These are phyloP conservation scores for Lonchura striata DNA, from an alignment of 2,113 vertebrate species.

Conservation along the genomic window DNA sequence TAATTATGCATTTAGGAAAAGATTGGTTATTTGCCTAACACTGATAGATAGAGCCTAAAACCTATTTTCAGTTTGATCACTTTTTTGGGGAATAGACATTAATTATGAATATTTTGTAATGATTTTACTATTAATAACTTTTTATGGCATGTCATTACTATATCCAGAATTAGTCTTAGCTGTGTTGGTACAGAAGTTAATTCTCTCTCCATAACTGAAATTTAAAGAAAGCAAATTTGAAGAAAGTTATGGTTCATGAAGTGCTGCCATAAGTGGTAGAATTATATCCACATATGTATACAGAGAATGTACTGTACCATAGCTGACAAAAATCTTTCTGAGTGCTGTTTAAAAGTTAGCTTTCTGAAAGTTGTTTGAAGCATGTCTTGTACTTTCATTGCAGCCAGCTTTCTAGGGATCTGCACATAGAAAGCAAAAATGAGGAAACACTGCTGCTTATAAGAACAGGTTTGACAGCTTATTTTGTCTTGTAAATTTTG, in stretches of 20 bases:
- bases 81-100: not conserved
- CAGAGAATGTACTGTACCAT: not conserved
- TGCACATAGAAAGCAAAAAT: not conserved
- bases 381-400: accelerated
- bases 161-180: not conserved
- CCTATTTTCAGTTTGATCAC: not conserved
- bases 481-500: not conserved
- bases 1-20: not conserved
- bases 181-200: not conserved
- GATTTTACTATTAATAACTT: not conserved
- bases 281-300: not conserved
- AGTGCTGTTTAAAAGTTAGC: not conserved
- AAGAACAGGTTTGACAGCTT: not conserved
- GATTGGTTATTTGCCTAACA: not conserved
- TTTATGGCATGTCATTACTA: not conserved
- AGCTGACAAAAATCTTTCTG: not conserved
- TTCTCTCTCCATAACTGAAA: not conserved
- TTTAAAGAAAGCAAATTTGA: not conserved
- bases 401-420: not conserved
- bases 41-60: not conserved
- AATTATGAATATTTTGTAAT: not conserved
- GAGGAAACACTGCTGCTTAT: not conserved
- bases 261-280: not conserved
- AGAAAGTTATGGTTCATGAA: not conserved
- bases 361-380: not conserved